Evolutionary conservation across 2,888 invertebrate genomes (phyloP), one percentile per base, ranked within the genome.

Genomic region (Trachelus troglodyta): DNA sequence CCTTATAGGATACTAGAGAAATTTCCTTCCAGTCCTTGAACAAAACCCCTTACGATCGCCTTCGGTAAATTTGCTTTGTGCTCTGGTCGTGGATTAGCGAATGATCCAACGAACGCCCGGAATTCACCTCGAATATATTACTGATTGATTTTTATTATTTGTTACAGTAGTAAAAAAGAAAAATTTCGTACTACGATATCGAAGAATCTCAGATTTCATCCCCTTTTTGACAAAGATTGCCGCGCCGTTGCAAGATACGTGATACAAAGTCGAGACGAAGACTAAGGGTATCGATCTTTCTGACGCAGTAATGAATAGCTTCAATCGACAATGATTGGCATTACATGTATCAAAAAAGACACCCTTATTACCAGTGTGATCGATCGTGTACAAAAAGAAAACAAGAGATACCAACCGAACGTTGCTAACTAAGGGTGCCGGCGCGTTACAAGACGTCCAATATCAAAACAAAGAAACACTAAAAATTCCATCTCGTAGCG

Each of bases 91-190:
- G 56, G 23, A 23, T 56, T 56, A 56, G 56, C 0, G 9, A 9
- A 56, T 2, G 56, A 23, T 56, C 23, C 6, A 56, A 56, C 4
- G 40, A 0, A 40, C 56, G 23, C 56, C 23, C 23, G 56, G 23
- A 56, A 23, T 9, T 56, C 56, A 56, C 23, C 56, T 23, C 56
- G 56, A 56, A 56, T 56, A 9, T 0, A 23, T 56, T 56, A 23
- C 56, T 1, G 2, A 15, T 56, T 9, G 1, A 9, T 56, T 6
- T 56, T 9, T 2, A 23, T 23, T 23, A 23, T 9, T 56, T 0
- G 0, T 9, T 40, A 1, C 9, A 23, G 23, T 9, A 23, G 23
- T 56, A 9, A 0, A 9, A 9, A 23, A 9, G 0, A 56, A 23
- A 23, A 15, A 56, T 23, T 23, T 6, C 9, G 23, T 1, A 23